A percentile compares a stretch with the other conserved stretches of the same genome.
Evolutionary conservation across 1,140 invertebrate species (phyloP).

Genomic region (Stratiolaelaps scimitus): DNA sequence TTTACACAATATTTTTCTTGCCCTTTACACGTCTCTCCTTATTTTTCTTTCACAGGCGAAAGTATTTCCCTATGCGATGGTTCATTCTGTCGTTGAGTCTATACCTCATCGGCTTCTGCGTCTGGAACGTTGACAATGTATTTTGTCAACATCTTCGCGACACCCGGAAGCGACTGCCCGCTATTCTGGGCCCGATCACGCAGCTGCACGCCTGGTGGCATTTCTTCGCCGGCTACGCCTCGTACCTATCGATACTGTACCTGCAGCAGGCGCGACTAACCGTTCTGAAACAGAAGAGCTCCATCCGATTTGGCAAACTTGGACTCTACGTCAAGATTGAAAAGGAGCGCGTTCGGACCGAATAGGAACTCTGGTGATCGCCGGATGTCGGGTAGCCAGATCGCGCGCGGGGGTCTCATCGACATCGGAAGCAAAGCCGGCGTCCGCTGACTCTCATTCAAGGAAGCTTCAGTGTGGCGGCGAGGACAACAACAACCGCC

Average conservation of each 20-base stretch:
- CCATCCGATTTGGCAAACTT: neutral
- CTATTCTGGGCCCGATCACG: conserved; percentile 35
- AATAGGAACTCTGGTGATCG: conserved; percentile 28
- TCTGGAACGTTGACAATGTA: conserved; percentile 36
- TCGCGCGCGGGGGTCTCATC: too few relatives aligned
- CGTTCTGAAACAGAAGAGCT: neutral
- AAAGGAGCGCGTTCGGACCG: neutral
- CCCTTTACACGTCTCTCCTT: neutral
- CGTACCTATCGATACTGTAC: conserved; percentile 11
- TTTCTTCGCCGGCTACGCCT: conserved; percentile 37
- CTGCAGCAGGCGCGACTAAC: conserved; percentile 6
- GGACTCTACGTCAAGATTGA: conserved; percentile 11
- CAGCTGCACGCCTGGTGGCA: conserved; percentile 42
- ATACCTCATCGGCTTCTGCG: conserved; percentile 32
- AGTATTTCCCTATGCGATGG: conserved; percentile 19
- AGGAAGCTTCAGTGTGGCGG: too few relatives aligned
- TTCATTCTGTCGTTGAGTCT: conserved; percentile 31
- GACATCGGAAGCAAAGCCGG: too few relatives aligned
- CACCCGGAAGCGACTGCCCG: conserved; percentile 30
- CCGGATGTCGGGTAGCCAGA: neutral
- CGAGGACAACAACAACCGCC: too few relatives aligned
- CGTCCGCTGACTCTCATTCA: too few relatives aligned
- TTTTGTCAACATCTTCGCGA: conserved; percentile 31
- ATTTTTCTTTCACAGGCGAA: conserved; percentile 14
- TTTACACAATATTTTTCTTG: too few relatives aligned